Percentiles rank a stretch among this genome's conserved stretches.
These are phyloP conservation scores for Gallinago paraguaiae DNA, from an alignment of 2,113 vertebrate genomes.

Conservation along the genomic window DNA sequence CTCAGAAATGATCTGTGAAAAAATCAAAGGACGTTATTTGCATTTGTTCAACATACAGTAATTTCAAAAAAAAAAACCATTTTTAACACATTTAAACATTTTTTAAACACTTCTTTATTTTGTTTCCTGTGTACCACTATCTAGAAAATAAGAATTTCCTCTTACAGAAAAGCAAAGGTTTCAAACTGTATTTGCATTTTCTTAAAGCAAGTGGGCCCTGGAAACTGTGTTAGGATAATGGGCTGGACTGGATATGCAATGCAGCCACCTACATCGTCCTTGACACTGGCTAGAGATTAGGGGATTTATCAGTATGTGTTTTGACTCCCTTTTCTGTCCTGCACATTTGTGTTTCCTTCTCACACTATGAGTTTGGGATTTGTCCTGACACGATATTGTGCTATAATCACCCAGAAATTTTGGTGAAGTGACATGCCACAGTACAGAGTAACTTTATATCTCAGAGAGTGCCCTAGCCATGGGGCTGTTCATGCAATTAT, in stretches of 20 bases:
- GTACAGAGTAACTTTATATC: not conserved
- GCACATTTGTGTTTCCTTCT: not conserved
- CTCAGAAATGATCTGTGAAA: not conserved
- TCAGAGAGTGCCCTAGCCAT: not conserved
- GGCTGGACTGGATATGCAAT: not conserved
- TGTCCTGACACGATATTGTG: not conserved
- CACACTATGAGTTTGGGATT: not conserved
- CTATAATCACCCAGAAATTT: not conserved
- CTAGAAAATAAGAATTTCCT: not conserved
- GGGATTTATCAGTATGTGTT: not conserved
- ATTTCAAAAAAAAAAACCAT: not conserved
- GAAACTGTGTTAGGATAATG: not conserved
- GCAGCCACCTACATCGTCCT: not conserved
- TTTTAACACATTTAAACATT: not conserved
- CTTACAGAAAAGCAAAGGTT: not conserved
- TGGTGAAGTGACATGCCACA: not conserved
- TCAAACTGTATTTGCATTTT: not conserved
- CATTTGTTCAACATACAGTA: not conserved
- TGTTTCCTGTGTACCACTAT: not conserved
- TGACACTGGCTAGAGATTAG: not conserved
- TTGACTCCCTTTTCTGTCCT: not conserved
- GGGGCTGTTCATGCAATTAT: not conserved
- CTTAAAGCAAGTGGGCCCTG: not conserved
- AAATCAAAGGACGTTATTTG: not conserved
- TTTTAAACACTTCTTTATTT: not conserved